These are phyloP conservation scores for Sitta carolinensis DNA, from an alignment of 2,797 vertebrate genomes.

Conservation along the genomic window DNA sequence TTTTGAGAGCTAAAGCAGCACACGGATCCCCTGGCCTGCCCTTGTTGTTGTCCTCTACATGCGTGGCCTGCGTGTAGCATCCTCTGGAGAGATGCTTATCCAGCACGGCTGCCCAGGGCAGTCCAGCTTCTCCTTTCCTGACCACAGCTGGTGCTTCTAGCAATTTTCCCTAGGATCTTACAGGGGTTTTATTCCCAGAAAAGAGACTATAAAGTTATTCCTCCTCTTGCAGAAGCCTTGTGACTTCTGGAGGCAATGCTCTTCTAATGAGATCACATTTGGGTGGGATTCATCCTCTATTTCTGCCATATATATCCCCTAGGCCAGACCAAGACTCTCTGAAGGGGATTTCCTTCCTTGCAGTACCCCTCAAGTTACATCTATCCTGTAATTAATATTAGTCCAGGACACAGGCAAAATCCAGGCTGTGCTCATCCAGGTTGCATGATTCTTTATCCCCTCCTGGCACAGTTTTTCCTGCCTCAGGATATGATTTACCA, in stretches of 20 bases:
- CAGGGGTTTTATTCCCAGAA: not conserved
- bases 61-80: not conserved
- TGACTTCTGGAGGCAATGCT: not conserved
- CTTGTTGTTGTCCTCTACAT: not conserved
- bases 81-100: not conserved
- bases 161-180: not conserved
- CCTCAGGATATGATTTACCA: not conserved
- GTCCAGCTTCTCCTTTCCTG: not conserved
- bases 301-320: not conserved
- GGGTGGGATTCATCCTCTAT: not conserved
- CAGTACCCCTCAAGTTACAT: not conserved
- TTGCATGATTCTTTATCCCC: not conserved
- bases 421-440: not conserved
- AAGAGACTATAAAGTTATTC: not conserved
- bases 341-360: not conserved
- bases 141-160: not conserved
- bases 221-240: not conserved
- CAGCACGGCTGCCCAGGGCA: not conserved
- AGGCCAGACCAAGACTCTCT: not conserved
- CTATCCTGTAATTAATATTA: not conserved
- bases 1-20: slow-evolving; percentile 24
- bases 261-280: not conserved
- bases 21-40: not conserved
- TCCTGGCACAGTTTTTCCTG: not conserved
- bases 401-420: not conserved